Evolutionary conservation across 1,140 invertebrate species (phyloP), one percentile per base, ranked within the genome.

Genomic region (Cataglyphis hispanica): DNA sequence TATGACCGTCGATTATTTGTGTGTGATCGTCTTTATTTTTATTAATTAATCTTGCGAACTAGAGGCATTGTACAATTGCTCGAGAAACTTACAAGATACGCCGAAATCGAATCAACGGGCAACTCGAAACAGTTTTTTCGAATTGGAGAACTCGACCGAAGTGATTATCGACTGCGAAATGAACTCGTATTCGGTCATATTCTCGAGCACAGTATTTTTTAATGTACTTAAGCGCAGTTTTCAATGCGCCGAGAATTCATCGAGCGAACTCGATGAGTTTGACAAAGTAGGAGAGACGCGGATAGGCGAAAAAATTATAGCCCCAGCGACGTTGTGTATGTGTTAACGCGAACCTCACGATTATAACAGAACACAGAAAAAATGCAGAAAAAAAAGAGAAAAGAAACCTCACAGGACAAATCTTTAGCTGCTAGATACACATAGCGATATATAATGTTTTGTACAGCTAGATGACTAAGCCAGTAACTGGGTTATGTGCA

Each of bases 401-500:
- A 19, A 66, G 25, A 92, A 91, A 94, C 93, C 93, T 94, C 93
- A 94, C 92, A 91, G 91, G 93, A 95, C 93, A 94, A 94, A 94
- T 94, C 93, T 93, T 89, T 94, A 94, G 93, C 92, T 89, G 90
- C 91, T 94, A 93, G 93, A 90, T 50, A 78, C 25, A 81, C 66
- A 92, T 94, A 94, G 92, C 91, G 90, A 92, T 93, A 94, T 93
- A 95, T 94, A 94, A 94, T 94, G 94, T 95, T 94, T 94, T 95
- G 94, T 94, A 95, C 94, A 94, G 93, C 92, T 94, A 94, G 93
- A 92, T 93, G 88, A 94, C 91, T 95, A 95, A 95, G 93, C 94
- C 93, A 95, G 93, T 94, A 70, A 94, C 37, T 95, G 94, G 94
- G 94, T 94, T 94, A 94, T 91, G 94, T 95, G 94, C 94, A 95